Conservation (phyloP, 2,113 vertebrate species). For the Takifugu flavidus region DNA sequence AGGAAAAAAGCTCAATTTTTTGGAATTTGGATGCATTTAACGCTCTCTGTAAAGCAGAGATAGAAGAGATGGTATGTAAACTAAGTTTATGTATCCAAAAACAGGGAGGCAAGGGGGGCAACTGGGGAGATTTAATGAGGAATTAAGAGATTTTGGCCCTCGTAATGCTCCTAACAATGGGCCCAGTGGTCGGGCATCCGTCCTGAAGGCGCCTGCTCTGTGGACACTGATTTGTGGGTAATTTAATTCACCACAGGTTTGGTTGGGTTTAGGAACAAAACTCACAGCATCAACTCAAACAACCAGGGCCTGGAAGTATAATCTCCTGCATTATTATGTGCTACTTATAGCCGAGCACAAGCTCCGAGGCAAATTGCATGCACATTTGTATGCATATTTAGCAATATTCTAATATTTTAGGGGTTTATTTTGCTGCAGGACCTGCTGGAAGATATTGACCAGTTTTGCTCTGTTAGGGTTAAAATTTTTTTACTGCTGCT, state of each 20-base stretch:
- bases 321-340: not conserved
- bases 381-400: no score
- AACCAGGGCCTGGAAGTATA: not conserved
- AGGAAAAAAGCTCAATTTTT: no score
- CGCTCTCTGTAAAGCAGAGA: no score
- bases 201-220: not conserved
- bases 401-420: no score
- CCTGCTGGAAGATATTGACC: no score
- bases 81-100: no score
- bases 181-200: not conserved
- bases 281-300: not conserved
- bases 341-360: not conserved
- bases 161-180: constrained; percentile 17
- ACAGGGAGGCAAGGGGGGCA: not conserved
- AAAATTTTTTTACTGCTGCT: no score
- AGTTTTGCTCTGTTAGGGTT: no score
- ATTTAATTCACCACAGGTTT: not conserved
- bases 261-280: not conserved
- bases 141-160: constrained; percentile 20
- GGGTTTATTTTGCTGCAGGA: no score
- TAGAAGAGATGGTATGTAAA: no score
- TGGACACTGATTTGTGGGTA: not conserved
- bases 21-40: no score
- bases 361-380: no score
- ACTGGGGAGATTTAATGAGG: constrained; percentile 16